Evolutionary conservation across 2,113 vertebrate genomes (phyloP).

Genomic region (Ancistrus triradiatus): DNA sequence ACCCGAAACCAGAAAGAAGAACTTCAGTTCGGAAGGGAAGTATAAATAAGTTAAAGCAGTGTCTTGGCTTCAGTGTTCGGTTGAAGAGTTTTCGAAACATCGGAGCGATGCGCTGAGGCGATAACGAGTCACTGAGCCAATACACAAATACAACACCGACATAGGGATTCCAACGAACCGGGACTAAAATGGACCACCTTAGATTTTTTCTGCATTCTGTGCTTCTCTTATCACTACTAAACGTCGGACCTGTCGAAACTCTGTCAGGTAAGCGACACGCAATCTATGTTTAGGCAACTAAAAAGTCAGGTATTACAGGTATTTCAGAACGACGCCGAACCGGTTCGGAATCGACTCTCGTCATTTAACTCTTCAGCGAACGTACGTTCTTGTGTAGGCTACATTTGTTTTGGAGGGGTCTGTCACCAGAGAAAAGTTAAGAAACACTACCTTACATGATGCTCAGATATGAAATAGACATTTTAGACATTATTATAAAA

Average conservation of each 20-base stretch:
- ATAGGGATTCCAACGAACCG: neutral
- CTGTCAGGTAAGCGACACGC: slow-evolving; percentile 18
- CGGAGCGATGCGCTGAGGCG: neutral
- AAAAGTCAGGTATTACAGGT: neutral
- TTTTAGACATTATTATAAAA: no score
- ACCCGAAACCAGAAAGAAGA: no score
- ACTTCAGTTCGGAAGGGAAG: no score
- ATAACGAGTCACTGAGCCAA: neutral
- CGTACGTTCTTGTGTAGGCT: no score
- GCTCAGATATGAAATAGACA: no score
- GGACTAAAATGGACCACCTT: neutral
- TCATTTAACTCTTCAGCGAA: neutral
- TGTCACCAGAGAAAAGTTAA: no score
- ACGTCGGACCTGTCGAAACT: neutral
- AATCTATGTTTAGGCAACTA: neutral
- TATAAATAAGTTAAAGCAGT: neutral
- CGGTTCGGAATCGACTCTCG: no score
- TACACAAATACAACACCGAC: slow-evolving; percentile 10
- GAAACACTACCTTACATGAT: no score
- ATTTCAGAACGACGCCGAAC: no score
- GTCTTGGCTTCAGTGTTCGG: neutral
- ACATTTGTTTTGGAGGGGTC: no score
- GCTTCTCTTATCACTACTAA: neutral
- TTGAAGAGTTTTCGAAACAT: neutral
- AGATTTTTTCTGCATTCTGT: neutral